Evolutionary conservation across 2,113 vertebrate species (phyloP).

Genomic region (Guaruba guarouba): DNA sequence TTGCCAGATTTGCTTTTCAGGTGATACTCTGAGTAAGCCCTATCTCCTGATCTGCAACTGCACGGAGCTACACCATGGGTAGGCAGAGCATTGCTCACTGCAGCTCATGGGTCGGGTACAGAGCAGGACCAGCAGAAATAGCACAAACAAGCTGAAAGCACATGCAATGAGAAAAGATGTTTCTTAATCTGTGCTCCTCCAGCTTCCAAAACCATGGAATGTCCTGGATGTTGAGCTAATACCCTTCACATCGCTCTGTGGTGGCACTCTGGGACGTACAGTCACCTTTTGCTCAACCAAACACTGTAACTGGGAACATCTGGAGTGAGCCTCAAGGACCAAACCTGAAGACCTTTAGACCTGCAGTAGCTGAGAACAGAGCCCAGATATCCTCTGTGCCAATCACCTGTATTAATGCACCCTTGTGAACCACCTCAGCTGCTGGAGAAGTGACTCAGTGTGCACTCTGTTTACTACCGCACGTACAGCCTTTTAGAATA

Average conservation of each 20-base stretch:
- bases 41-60: background rate
- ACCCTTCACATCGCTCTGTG: background rate
- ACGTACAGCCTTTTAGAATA: background rate
- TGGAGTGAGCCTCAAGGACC: background rate
- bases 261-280: rapidly evolving
- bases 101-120: background rate
- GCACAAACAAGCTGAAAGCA: background rate
- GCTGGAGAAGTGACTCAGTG: background rate
- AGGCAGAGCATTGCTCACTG: background rate
- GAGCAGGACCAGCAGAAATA: background rate
- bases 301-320: rapidly evolving
- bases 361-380: background rate
- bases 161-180: background rate
- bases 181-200: background rate
- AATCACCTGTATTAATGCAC: background rate
- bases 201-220: rapidly evolving
- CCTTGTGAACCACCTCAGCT: background rate
- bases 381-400: background rate
- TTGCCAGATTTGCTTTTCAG: background rate
- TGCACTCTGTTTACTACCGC: background rate
- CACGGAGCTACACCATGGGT: background rate
- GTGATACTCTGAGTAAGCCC: background rate
- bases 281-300: background rate
- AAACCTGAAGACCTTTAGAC: background rate
- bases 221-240: rapidly evolving